Evolutionary conservation across 30 jellyfish, hydroid and myxozoan genomes (phyloP).

Genomic region (Pseudorhiza aurosa): DNA sequence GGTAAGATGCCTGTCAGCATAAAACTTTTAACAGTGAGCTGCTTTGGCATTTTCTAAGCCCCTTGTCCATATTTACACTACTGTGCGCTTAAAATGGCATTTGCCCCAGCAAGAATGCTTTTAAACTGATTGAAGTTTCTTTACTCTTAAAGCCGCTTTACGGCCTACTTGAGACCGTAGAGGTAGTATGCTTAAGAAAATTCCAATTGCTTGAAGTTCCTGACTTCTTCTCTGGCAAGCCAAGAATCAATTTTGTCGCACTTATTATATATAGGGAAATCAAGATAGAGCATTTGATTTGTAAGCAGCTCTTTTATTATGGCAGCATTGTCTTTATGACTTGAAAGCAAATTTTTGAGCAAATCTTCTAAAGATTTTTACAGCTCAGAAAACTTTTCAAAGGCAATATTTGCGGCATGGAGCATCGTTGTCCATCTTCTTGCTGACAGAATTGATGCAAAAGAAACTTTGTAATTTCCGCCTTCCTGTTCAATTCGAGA

Average conservation of each 20-base stretch:
- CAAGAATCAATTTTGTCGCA: constrained; percentile 34
- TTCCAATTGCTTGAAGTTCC: constrained; percentile 53
- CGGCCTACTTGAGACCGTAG: constrained; percentile 27
- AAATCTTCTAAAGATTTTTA: background rate
- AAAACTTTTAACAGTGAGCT: too few relatives aligned
- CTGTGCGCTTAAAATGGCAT: too few relatives aligned
- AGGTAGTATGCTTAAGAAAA: constrained; percentile 51
- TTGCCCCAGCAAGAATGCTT: constrained; percentile 54
- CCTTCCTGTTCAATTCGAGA: constrained; percentile 9
- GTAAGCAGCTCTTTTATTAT: constrained; percentile 34
- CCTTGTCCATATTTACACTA: too few relatives aligned
- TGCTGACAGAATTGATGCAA: background rate
- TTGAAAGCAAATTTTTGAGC: too few relatives aligned
- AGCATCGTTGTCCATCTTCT: background rate
- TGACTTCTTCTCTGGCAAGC: constrained; percentile 38
- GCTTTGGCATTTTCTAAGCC: too few relatives aligned
- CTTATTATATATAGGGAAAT: constrained; percentile 30
- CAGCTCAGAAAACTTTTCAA: background rate
- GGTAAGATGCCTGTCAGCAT: too few relatives aligned
- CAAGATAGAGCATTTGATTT: constrained; percentile 49
- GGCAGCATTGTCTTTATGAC: constrained; percentile 8
- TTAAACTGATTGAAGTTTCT: constrained; percentile 37
- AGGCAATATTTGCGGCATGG: background rate
- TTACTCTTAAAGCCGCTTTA: constrained; percentile 46
- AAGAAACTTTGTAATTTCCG: background rate